Evolutionary conservation across 2,797 vertebrate species (phyloP), one percentile per base, ranked within the genome.

Genomic region (Champsocephalus esox): DNA sequence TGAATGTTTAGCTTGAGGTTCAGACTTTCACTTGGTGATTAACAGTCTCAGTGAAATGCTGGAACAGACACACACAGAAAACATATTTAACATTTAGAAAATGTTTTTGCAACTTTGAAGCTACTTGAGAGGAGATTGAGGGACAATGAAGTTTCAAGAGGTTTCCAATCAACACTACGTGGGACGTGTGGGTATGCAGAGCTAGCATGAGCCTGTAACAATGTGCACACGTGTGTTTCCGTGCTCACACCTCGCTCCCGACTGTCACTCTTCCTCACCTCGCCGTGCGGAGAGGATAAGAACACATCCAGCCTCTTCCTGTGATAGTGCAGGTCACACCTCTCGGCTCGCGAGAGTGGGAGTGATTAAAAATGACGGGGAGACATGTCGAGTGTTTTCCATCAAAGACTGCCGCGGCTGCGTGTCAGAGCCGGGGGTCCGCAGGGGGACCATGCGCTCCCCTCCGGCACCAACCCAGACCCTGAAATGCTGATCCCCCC

Each of bases 361-460:
- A 88, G 84, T 87, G 78, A 91, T 92, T 92, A 89, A 87, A 96
- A 79, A 93, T 95, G 95, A 95, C 94, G 93, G 81, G 89, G 85
- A 92, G 93, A 95, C 92, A 94, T 93, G 96, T 95, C 90, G 92
- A 94, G 95, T 94, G 93, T 83, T 89, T 91, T 94, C 94, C 93
- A 94, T 96, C 94, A 96, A 96, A 97, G 95, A 82, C 73, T 73
- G 45, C 75, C 62, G 55, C 80, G 70, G 2, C 34, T 68, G 24
- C 6, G 12, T 73, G 60, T 74, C 81, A 73, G 66, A 88, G 81
- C 68, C 73, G 75, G 74, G 61, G 16, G 68, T 80, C 82, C 68
- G 70, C 54, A 12, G 74, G 80, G 74, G 80, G 28, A 50, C 38
- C 3, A n/a, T 68, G 63, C 2, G 12, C 48, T 78, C 73, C 78